Percentiles rank a stretch among this genome's conserved stretches.
Conservation (phyloP, 2,888 invertebrate species). For the Papilio demoleus region DNA sequence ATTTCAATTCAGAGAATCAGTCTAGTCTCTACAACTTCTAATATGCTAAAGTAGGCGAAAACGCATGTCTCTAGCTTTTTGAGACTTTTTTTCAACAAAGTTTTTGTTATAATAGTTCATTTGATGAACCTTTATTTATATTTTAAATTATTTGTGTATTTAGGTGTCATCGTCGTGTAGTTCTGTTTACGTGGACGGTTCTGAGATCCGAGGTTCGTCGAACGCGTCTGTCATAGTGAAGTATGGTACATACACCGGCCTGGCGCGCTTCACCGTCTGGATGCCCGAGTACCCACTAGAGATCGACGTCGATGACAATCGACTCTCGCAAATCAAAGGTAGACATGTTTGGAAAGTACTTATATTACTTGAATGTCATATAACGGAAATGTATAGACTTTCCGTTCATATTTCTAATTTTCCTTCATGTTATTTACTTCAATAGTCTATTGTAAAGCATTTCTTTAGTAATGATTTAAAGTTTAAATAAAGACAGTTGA, state of each 20-base stretch:
- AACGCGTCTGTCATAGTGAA: slow-evolving; percentile 97
- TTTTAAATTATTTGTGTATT: background rate
- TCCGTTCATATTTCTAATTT: background rate
- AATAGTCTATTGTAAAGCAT: too few species aligned
- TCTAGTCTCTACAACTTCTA: too few species aligned
- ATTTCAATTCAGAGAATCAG: background rate
- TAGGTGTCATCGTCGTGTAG: slow-evolving; percentile 98
- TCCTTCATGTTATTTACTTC: too few species aligned
- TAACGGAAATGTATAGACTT: background rate
- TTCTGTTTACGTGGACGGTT: slow-evolving; percentile 97
- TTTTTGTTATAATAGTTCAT: background rate
- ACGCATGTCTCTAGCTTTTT: background rate
- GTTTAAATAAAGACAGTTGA: too few species aligned
- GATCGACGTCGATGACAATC: slow-evolving; percentile 93
- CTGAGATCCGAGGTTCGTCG: slow-evolving; percentile 96
- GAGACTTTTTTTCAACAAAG: background rate
- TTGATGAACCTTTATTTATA: background rate
- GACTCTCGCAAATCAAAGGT: slow-evolving; percentile 94
- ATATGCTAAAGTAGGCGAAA: too few species aligned
- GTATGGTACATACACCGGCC: slow-evolving; percentile 94
- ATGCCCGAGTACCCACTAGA: slow-evolving; percentile 97
- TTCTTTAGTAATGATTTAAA: too few species aligned
- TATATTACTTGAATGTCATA: slow-evolving; percentile 14
- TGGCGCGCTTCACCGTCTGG: slow-evolving; percentile 97
- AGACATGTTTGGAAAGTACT: slow-evolving; percentile 41